These are phyloP conservation scores for Cirrhinus mrigala DNA, from an alignment of 2,797 vertebrate species.

Conservation along the genomic window DNA sequence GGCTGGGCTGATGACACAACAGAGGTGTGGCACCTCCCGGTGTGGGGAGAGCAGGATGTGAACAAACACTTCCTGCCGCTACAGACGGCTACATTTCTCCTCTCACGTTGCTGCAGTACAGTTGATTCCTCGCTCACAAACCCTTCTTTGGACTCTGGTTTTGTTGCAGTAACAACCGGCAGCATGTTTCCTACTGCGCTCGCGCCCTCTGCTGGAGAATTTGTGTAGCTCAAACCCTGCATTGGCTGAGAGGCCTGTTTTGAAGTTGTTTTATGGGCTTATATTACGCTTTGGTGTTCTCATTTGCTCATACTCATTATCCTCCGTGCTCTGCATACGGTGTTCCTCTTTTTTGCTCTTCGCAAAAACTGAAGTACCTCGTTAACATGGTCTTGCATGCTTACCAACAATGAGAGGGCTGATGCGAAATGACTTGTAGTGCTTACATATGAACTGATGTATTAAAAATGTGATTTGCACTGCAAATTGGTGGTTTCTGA, in stretches of 20 bases:
- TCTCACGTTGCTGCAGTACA: slow-evolving; percentile 27
- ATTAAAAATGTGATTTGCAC: slow-evolving; percentile 51
- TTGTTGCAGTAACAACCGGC: background rate
- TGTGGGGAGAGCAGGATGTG: slow-evolving; percentile 21
- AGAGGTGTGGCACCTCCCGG: slow-evolving; percentile 13
- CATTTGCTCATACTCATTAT: slow-evolving; percentile 11
- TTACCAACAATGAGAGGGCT: background rate
- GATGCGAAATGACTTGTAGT: slow-evolving; percentile 41
- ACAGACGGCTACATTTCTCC: background rate
- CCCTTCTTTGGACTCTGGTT: background rate
- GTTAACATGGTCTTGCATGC: slow-evolving; percentile 47
- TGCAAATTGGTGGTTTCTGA: slow-evolving; percentile 39
- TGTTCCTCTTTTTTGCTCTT: slow-evolving; percentile 2
- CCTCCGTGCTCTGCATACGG: background rate
- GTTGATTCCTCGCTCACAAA: background rate
- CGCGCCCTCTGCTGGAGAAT: slow-evolving; percentile 50
- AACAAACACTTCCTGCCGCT: background rate
- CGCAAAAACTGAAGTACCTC: slow-evolving; percentile 8
- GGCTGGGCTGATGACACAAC: slow-evolving; percentile 10
- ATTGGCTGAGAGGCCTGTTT: background rate
- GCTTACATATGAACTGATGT: slow-evolving; percentile 39
- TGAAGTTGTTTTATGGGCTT: slow-evolving; percentile 26
- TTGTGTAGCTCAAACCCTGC: background rate
- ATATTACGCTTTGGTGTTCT: background rate
- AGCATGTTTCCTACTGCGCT: slow-evolving; percentile 27